Base-by-base conservation (phyloP, 2,888 invertebrate genomes). In the Raillietiella orientalis region DNA sequence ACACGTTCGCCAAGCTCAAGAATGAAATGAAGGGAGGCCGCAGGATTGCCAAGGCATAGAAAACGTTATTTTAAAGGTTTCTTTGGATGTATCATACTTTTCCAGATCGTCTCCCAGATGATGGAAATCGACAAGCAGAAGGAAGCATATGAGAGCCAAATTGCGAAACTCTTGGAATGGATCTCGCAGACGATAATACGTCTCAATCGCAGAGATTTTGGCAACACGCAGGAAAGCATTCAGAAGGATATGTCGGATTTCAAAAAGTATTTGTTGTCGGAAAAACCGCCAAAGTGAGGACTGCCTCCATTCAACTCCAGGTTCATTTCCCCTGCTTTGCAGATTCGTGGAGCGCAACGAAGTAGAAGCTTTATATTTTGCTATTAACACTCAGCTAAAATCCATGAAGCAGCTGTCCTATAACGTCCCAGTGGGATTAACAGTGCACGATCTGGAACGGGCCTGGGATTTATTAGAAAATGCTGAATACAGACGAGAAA, bases 1-100 rank as follows among this genome's bases (percentile, higher is more conserved):
- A 96, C 52, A 87, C 90, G 29, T 96, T 96, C 54, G 90, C 93
- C 23, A 61, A 87, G 37, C 87, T 93, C 82, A 93, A 90, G 57
- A 84, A 77, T 43, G 93, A 93, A 44, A 74, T 79, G 54, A 93
- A 90, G 46, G 87, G 87, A 37, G 90, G 90, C 16, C 64, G 79
- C 39, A 60, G 93, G 43, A 90, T 96, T 41, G 90, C 87, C 21
- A 96, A 93, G 50, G 84, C 19, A 6, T 8, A 19, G 6, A 19
- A 19, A 19, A n/a, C 19, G n/a, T 19, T 6, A 19, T 19, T 19
- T n/a, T 19, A n/a, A 6, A 19, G 19, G n/a, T 19, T n/a, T n/a
- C n/a, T n/a, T n/a, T n/a, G n/a, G n/a, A n/a, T n/a, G n/a, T n/a
- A n/a, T n/a, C n/a, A n/a, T n/a, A n/a, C n/a, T n/a, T n/a, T n/a